Base-by-base conservation (phyloP, 2,888 invertebrate genomes). In the Sphaeridia pumilis region DNA sequence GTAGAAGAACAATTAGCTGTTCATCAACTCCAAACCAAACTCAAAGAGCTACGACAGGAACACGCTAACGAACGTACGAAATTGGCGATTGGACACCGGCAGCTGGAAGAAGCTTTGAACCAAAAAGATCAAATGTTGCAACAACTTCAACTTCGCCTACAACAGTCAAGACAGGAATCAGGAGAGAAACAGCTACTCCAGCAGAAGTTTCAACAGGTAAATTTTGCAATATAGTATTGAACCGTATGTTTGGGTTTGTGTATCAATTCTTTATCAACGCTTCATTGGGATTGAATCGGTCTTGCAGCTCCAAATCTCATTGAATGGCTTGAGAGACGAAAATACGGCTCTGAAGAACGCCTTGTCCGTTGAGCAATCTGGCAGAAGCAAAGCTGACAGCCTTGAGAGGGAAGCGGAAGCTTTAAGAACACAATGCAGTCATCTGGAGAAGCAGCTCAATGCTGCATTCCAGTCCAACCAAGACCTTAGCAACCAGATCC, bases 1-100 rank as follows among this genome's bases (percentile, higher is more conserved):
- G 70, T 76, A 2, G 85, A 85, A 58, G 84, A 86, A 67, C 78
- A 83, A 59, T 83, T 85, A 66, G 81, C 84, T 0, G 79, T 83
- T 1, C 76, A 79, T 64, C 82, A 83, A 3, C 77, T 84, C 12
- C 86, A 85, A 66, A 80, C 78, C 31, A 87, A 86, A 70, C 68
- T 89, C 43, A 83, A 83, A 63, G 88, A 89, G 66, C 69, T 90
- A 17, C 80, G 87, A 66, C 70, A 75, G 28, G 82, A 81, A 60
- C 71, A 85, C 66, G 80, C 79, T 65, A 71, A 77, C 2, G 86
- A 87, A 68, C 77, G 79, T n/a, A 71, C 76, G 1, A 77, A 80
- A 49, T 67, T 75, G 17, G 68, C 72, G 10, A 70, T 75, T 25
- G 72, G 73, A 46, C 73, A 75, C 53, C 74, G 78, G 45, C 75